Evolutionary conservation across 2,888 invertebrate genomes (phyloP).

Genomic region (Plagiodera versicolora): DNA sequence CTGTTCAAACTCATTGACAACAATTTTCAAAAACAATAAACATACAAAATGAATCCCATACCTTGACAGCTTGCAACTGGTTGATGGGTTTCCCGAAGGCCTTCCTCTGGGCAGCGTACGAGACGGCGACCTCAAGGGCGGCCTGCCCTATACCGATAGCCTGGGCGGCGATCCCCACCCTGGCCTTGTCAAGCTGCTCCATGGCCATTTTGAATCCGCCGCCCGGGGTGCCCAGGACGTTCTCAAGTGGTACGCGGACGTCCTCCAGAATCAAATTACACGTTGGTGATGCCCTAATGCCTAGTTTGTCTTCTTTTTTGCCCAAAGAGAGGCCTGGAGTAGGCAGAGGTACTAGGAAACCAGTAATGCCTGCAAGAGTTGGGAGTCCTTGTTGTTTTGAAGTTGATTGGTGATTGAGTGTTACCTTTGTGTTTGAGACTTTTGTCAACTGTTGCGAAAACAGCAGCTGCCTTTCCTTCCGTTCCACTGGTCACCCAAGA

Average conservation of each 20-base stretch:
- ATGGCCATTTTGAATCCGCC: slow-evolving; percentile 76
- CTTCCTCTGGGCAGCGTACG: slow-evolving; percentile 66
- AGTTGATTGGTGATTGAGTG: no score
- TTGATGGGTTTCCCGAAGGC: slow-evolving; percentile 70
- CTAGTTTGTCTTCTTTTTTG: slow-evolving; percentile 71
- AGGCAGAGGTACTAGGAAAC: slow-evolving; percentile 70
- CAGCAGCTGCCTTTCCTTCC: slow-evolving; percentile 66
- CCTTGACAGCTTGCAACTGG: slow-evolving; percentile 69
- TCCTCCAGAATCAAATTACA: slow-evolving; percentile 70
- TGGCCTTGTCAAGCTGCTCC: slow-evolving; percentile 68
- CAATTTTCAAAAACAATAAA: no score
- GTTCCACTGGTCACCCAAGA: slow-evolving; percentile 77
- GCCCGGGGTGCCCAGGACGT: slow-evolving; percentile 57
- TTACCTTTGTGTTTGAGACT: slow-evolving; percentile 66
- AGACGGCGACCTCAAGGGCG: slow-evolving; percentile 71
- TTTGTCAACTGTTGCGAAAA: slow-evolving; percentile 72
- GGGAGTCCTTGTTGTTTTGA: no score
- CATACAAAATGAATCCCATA: no score
- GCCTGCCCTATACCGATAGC: slow-evolving; percentile 77
- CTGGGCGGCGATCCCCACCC: slow-evolving; percentile 76
- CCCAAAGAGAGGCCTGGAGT: slow-evolving; percentile 65
- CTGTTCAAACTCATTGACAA: no score
- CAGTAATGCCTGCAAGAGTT: slow-evolving; percentile 54
- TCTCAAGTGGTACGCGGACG: slow-evolving; percentile 63
- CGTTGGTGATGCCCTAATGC: slow-evolving; percentile 73